Evolutionary conservation across 2,888 invertebrate species (phyloP), one percentile per base, ranked within the genome.

Genomic region (Hemithea aestivaria): DNA sequence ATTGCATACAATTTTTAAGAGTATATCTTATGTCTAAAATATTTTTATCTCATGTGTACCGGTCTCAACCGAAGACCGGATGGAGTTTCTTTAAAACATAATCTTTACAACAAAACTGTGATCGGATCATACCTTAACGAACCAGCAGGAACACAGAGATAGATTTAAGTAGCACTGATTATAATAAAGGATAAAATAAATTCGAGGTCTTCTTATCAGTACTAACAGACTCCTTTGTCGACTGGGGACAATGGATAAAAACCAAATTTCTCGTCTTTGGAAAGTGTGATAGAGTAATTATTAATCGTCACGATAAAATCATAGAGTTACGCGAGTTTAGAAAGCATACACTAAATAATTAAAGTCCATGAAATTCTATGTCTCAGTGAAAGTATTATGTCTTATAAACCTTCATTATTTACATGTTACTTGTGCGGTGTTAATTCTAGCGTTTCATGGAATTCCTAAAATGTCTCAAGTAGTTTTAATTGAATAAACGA

Each of bases 31-130:
- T n/a, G n/a, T n/a, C n/a, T n/a, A n/a, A n/a, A n/a, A n/a, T n/a
- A n/a, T n/a, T n/a, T n/a, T n/a, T n/a, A n/a, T n/a, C 56, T 59
- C 81, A 32, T 67, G 78, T 81, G 56, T 48, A 62, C 16, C 66
- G 23, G 50, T 36, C 47, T 10, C 45, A 38, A 56, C 62, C 72
- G 67, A 77, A 74, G 70, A 83, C 83, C 85, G 84, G 85, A 84
- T 84, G 82, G 72, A 72, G 72, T 75, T 82, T 82, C 83, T 79
- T 78, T 71, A 66, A 70, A 67, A 83, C 83, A 83, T 84, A 84
- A 84, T 84, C 82, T 83, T 83, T 78, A 84, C 81, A 83, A 84
- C 79, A 83, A 84, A 81, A 84, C 76, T 79, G 78, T 81, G 80
- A 80, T 82, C 76, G 57, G 67, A 78, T 81, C 78, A 70, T 68